Evolutionary conservation across 1,140 invertebrate genomes (phyloP).

Genomic region (Nebria ingens): DNA sequence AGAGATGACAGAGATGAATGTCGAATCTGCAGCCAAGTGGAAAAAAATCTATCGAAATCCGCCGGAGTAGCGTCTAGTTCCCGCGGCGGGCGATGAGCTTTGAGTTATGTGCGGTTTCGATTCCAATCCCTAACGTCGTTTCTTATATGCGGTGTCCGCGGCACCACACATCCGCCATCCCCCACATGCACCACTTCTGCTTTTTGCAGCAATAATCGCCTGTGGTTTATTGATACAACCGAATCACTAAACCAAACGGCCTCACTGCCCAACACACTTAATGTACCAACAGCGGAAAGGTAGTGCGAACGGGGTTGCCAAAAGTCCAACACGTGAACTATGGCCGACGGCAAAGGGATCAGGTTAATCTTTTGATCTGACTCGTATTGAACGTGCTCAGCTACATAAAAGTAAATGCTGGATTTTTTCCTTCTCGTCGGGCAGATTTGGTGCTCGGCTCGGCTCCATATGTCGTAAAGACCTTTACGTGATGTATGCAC

Average conservation of each 20-base stretch:
- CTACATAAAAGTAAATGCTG: background rate
- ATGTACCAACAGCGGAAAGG: background rate
- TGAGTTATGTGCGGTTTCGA: constrained; percentile 8
- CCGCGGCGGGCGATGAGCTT: background rate
- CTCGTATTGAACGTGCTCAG: background rate
- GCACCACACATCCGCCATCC: background rate
- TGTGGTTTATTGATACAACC: background rate
- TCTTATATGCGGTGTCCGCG: background rate
- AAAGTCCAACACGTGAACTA: background rate
- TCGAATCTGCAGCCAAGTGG: background rate
- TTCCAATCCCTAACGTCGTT: constrained; percentile 6
- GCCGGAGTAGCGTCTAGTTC: background rate
- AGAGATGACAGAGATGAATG: background rate
- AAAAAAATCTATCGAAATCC: constrained; percentile 6
- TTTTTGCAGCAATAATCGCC: constrained; percentile 1
- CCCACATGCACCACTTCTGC: background rate
- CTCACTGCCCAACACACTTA: background rate
- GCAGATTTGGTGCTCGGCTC: background rate
- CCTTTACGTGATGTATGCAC: background rate
- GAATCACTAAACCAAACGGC: too few species aligned
- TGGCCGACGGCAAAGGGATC: background rate
- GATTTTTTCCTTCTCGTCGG: background rate
- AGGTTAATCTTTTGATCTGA: background rate
- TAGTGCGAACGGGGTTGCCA: background rate
- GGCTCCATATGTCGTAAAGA: background rate